Evolutionary conservation across 23 tunicate species (phyloP).

Genomic region (Halocynthia aurantium): DNA sequence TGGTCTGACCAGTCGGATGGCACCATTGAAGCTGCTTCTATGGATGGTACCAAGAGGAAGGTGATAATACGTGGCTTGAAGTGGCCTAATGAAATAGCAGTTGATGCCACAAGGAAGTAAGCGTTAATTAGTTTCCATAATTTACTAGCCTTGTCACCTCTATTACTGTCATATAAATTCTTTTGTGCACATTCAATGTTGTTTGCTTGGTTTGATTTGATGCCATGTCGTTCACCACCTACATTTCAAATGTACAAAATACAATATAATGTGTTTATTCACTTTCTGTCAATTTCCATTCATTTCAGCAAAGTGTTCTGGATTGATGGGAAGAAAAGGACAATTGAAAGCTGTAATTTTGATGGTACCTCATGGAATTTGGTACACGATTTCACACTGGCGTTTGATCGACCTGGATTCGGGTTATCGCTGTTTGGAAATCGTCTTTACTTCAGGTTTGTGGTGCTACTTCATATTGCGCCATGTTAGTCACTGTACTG

Average conservation of each 20-base stretch:
- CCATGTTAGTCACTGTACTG: too few species aligned
- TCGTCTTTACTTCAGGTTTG: slow-evolving; percentile 75
- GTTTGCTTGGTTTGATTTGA: too few species aligned
- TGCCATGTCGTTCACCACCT: too few species aligned
- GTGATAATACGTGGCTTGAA: slow-evolving; percentile 30
- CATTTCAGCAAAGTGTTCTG: slow-evolving; percentile 53
- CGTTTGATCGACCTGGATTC: slow-evolving; percentile 50
- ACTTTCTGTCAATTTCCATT: background rate
- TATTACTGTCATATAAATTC: background rate
- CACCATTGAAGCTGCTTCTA: slow-evolving; percentile 69
- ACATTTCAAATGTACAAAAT: background rate
- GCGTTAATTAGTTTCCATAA: background rate
- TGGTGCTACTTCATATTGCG: too few species aligned
- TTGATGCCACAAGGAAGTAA: slow-evolving; percentile 17
- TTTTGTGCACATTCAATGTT: too few species aligned
- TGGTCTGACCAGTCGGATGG: slow-evolving; percentile 84
- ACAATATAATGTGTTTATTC: background rate
- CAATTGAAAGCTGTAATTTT: slow-evolving; percentile 74
- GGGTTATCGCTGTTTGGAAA: slow-evolving; percentile 72
- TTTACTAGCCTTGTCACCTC: background rate
- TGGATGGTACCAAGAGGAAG: slow-evolving; percentile 64
- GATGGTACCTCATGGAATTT: slow-evolving; percentile 35
- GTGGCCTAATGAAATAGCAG: slow-evolving; percentile 91
- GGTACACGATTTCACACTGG: slow-evolving; percentile 34
- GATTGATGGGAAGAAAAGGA: slow-evolving; percentile 65